These are phyloP conservation scores for Eudorcas thomsonii DNA, from an alignment of 2,113 vertebrate genomes.

Conservation along the genomic window DNA sequence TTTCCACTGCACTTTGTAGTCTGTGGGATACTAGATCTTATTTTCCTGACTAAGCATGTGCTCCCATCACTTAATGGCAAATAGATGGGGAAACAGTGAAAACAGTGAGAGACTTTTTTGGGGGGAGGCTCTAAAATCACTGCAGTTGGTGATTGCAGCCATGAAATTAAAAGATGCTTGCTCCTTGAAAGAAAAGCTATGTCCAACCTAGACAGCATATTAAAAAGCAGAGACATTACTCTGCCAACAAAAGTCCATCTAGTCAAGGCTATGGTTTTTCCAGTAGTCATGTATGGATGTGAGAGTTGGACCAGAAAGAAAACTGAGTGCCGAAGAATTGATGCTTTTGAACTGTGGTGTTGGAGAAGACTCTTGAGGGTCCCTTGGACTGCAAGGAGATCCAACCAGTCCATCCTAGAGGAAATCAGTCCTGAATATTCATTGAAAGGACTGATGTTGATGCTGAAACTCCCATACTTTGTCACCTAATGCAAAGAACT, in stretches of 20 bases:
- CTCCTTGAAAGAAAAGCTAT: background rate
- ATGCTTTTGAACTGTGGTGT: background rate
- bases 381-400: background rate
- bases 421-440: background rate
- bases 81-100: background rate
- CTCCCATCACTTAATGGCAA: background rate
- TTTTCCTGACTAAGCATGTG: background rate
- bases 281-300: background rate
- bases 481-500: background rate
- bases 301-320: background rate
- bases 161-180: background rate
- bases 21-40: background rate
- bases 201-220: background rate
- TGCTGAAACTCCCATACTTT: background rate
- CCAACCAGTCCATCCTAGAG: background rate
- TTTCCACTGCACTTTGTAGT: background rate
- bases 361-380: background rate
- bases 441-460: background rate
- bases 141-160: background rate
- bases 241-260: background rate
- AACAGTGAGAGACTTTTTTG: background rate
- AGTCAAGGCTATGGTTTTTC: background rate
- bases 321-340: fast-evolving
- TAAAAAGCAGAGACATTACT: background rate
- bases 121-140: background rate